Evolutionary conservation across 2,797 vertebrate species (phyloP), one percentile per base, ranked within the genome.

Genomic region (Schizothorax lantsangensis): DNA sequence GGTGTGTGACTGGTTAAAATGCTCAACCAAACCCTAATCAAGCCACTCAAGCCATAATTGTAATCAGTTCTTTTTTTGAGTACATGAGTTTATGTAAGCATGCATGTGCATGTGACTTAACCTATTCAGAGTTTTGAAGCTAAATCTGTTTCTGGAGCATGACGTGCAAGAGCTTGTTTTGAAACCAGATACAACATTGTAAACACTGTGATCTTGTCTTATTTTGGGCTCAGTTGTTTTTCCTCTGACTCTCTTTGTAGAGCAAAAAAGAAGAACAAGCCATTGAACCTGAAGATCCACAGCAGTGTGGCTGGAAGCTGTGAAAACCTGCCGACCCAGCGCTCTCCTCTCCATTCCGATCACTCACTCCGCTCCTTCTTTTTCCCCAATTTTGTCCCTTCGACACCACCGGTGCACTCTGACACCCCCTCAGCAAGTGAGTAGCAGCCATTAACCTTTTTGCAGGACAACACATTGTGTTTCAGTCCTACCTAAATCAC

Each of bases 251-350:
- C 54, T 79, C 68, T 72, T 40, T 47, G 8, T 93, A 99, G 98
- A 95, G 95, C 95, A 88, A 99, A 99, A 96, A 99, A 99, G 95
- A 99, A 98, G 94, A 97, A 95, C 94, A 99, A 99, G 87, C 98
- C 98, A 87, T 91, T 99, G 95, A 99, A 99, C 96, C 97, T 99
- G 93, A 98, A 99, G 96, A 98, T 99, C 94, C 96, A 98, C 94
- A 98, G 95, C 95, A 98, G 96, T 0, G 97, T 98, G 94, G 90
- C 90, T 2, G 98, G 98, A 83, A 99, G 98, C 94, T 99, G 98
- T 0, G 98, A 99, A 95, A 99, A 99, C 92, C 96, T 99, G 90
- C 98, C 98, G 0, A 95, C 97, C 0, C 98, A 99, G 92, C 97
- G 98, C 86, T 99, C 98, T 0, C 98, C 98, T 0, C 96, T 99